A percentile compares a stretch with the other conserved stretches of the same genome.
Evolutionary conservation across 2,888 invertebrate genomes (phyloP).

Genomic region (Spicauda simplicius): DNA sequence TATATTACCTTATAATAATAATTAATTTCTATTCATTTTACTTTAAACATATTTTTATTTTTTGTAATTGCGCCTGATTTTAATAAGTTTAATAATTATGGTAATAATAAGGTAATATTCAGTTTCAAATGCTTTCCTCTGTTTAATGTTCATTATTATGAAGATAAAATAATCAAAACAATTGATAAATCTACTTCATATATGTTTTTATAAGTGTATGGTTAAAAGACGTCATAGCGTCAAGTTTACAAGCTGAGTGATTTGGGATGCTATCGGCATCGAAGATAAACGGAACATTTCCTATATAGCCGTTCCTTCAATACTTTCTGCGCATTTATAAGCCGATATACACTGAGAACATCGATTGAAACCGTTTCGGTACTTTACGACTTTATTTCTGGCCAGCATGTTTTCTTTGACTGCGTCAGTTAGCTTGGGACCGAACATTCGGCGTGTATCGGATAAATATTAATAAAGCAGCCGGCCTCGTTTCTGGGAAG

Average conservation of each 20-base stretch:
- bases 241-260: slow-evolving; percentile 44
- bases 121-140: too few species aligned
- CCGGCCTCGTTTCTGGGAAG: slow-evolving; percentile 84
- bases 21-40: too few species aligned
- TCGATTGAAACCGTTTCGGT: slow-evolving; percentile 81
- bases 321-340: slow-evolving; percentile 74
- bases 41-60: too few species aligned
- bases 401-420: slow-evolving; percentile 81
- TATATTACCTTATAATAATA: too few species aligned
- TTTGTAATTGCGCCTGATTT: too few species aligned
- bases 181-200: too few species aligned
- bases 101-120: too few species aligned
- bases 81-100: too few species aligned
- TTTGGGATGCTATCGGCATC: slow-evolving; percentile 44
- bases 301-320: slow-evolving; percentile 62
- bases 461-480: slow-evolving; percentile 84
- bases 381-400: slow-evolving; percentile 84
- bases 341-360: slow-evolving; percentile 73
- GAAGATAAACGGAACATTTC: slow-evolving; percentile 56
- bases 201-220: too few species aligned
- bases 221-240: too few species aligned
- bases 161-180: too few species aligned
- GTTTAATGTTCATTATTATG: too few species aligned
- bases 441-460: slow-evolving; percentile 76
- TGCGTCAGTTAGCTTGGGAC: slow-evolving; percentile 81